phyloP scores from a whole-genome alignment of 1,140 invertebrate genomes.

The Euborellia annulipes region DNA sequence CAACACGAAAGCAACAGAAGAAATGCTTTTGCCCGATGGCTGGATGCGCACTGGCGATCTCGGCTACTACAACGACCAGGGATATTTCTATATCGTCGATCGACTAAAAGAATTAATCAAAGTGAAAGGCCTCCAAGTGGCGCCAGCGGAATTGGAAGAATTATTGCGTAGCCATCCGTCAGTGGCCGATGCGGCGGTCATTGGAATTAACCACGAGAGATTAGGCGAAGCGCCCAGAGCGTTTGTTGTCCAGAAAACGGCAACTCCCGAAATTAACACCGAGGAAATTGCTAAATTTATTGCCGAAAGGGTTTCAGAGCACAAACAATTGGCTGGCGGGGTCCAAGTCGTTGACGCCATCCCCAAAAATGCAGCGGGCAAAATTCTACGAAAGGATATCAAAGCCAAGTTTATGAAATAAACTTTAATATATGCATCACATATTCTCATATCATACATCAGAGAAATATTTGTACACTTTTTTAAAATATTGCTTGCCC shows the following conservation, averaged over 20 bases:
- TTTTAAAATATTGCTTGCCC: too few relatives aligned
- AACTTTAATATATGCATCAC: too few relatives aligned
- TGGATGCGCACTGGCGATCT: constrained; percentile 60
- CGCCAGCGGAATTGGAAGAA: constrained; percentile 76
- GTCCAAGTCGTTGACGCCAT: constrained; percentile 49
- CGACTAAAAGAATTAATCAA: constrained; percentile 65
- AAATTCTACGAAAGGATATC: constrained; percentile 49
- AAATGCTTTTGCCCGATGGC: constrained; percentile 36
- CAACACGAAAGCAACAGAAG: constrained; percentile 37
- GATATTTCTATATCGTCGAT: constrained; percentile 48
- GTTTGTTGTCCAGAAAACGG: constrained; percentile 34
- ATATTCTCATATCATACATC: too few relatives aligned
- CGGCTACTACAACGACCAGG: constrained; percentile 44
- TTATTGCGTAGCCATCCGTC: constrained; percentile 56
- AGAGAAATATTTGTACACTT: too few relatives aligned
- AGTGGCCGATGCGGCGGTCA: constrained; percentile 62
- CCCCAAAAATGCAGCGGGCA: constrained; percentile 56
- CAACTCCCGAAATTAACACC: not conserved
- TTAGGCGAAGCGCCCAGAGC: constrained; percentile 63
- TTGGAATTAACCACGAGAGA: constrained; percentile 56
- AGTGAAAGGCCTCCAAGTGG: constrained; percentile 41
- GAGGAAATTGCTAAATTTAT: constrained; percentile 5
- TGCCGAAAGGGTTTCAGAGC: not conserved
- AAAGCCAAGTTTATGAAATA: too few relatives aligned
- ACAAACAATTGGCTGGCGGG: constrained; percentile 31